phyloP scores from a whole-genome alignment of 1,140 invertebrate genomes.

The Caerostris darwini region DNA sequence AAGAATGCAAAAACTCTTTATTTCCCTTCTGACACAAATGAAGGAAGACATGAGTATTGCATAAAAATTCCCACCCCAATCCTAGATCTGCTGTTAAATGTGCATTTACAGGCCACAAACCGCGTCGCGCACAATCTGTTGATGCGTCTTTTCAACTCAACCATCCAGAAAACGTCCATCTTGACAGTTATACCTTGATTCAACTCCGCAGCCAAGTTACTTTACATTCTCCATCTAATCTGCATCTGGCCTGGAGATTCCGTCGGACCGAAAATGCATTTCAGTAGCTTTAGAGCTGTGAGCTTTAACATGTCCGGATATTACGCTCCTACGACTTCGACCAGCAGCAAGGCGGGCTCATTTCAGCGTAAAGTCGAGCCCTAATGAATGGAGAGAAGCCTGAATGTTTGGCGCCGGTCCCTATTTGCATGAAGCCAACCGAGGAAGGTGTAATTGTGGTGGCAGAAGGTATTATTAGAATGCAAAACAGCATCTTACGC shows the following conservation, averaged over 20 bases:
- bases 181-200: slow-evolving; percentile 59
- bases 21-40: background rate
- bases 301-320: slow-evolving; percentile 44
- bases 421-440: slow-evolving; percentile 61
- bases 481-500: slow-evolving; percentile 55
- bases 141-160: slow-evolving; percentile 46
- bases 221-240: slow-evolving; percentile 39
- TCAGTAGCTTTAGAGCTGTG: background rate
- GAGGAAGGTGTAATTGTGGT: slow-evolving; percentile 61
- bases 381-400: slow-evolving; percentile 47
- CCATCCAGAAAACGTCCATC: slow-evolving; percentile 24
- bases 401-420: background rate
- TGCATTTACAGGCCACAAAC: slow-evolving; percentile 23
- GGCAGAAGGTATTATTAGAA: slow-evolving; percentile 66
- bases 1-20: background rate
- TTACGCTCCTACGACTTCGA: slow-evolving; percentile 20
- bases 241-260: slow-evolving; percentile 34
- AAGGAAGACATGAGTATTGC: background rate
- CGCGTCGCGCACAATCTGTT: slow-evolving; percentile 17
- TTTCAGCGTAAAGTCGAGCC: slow-evolving; percentile 32
- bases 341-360: slow-evolving; percentile 1
- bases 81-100: background rate
- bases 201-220: background rate
- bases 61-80: slow-evolving; percentile 1
- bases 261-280: background rate